These are phyloP conservation scores for Sesamia nonagrioides DNA, from an alignment of 1,140 invertebrate genomes.

Conservation along the genomic window DNA sequence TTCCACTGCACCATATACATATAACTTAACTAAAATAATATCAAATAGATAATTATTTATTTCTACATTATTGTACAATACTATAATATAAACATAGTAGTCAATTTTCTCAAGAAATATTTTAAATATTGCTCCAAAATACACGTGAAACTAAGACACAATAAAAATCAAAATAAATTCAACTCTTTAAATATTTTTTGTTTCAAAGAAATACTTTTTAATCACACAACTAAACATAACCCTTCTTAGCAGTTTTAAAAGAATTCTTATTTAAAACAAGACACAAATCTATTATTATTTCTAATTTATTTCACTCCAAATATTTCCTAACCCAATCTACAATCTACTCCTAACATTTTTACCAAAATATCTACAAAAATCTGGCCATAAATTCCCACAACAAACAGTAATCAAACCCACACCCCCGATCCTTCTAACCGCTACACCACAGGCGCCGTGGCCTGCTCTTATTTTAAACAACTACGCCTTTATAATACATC, in stretches of 20 bases:
- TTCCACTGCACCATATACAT: neutral
- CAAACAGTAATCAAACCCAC: conserved; percentile 69
- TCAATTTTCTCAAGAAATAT: no score
- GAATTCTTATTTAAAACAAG: no score
- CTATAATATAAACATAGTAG: no score
- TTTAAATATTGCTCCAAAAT: no score
- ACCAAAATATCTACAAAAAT: neutral
- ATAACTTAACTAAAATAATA: neutral
- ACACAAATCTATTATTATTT: neutral
- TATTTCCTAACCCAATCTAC: neutral
- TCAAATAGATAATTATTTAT: no score
- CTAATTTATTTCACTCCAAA: neutral
- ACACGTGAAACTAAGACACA: neutral
- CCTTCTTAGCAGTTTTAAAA: no score
- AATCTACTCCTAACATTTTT: neutral
- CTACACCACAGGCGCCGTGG: conserved; percentile 57
- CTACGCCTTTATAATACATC: conserved; percentile 86
- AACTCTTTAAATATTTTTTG: neutral
- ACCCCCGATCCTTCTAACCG: conserved; percentile 32
- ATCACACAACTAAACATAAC: neutral
- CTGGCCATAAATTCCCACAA: neutral
- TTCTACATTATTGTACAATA: no score
- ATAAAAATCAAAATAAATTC: neutral
- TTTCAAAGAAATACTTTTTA: no score
- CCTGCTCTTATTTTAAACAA: conserved; percentile 86